These are phyloP conservation scores for Dromococcyx pavoninus DNA, from an alignment of 2,797 vertebrate genomes.

Conservation along the genomic window DNA sequence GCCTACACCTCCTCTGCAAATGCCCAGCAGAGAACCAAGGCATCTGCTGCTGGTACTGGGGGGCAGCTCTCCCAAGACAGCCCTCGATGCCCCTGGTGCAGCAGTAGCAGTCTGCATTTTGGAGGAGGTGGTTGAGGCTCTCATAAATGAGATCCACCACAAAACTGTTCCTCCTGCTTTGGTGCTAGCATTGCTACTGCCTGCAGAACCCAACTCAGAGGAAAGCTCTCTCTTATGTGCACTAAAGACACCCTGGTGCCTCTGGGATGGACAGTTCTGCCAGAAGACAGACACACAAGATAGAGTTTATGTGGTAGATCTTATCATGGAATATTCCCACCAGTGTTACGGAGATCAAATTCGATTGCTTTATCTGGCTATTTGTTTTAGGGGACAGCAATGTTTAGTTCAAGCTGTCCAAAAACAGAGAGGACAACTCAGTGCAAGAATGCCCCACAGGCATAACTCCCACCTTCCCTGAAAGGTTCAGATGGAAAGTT, in stretches of 20 bases:
- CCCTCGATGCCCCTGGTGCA: accelerated
- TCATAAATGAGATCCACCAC: neutral
- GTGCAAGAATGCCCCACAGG: neutral
- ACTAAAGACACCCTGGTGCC: neutral
- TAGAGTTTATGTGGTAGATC: neutral
- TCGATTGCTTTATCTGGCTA: neutral
- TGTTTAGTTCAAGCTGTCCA: neutral
- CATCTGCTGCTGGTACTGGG: neutral
- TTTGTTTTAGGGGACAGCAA: neutral
- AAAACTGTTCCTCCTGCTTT: neutral
- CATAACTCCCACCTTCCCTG: neutral
- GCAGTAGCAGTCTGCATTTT: neutral
- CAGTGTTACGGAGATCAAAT: accelerated
- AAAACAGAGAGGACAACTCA: neutral
- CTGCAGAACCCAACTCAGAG: neutral
- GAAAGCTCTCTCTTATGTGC: neutral
- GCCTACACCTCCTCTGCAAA: neutral
- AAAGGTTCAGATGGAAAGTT: neutral
- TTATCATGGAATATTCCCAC: neutral
- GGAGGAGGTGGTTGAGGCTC: neutral
- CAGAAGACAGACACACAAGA: neutral
- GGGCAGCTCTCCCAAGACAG: neutral
- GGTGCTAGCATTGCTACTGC: neutral
- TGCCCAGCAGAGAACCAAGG: neutral
- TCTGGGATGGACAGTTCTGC: neutral